phyloP scores from a whole-genome alignment of 2,113 vertebrate genomes.

The Vimba vimba region DNA sequence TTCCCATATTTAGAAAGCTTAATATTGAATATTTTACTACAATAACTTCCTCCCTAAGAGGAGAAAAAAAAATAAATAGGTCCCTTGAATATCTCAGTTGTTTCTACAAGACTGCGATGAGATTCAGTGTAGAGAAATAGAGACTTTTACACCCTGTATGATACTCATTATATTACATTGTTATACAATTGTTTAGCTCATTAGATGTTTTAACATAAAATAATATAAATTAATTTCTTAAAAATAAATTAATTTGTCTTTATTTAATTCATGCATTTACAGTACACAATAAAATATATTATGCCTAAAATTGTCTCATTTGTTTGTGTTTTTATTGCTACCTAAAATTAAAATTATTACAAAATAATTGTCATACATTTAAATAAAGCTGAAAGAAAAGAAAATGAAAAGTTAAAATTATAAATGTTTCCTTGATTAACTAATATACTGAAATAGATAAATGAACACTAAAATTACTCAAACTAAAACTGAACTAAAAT shows the following conservation, averaged over 20 bases:
- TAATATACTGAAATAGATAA: too few relatives aligned
- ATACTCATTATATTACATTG: too few relatives aligned
- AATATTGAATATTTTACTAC: neutral
- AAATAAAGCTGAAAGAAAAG: neutral
- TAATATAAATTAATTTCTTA: neutral
- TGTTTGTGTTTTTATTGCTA: neutral
- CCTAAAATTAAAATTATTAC: neutral
- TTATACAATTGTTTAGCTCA: neutral
- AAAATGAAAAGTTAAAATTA: neutral
- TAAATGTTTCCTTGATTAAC: too few relatives aligned
- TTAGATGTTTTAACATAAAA: neutral
- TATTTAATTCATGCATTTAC: neutral
- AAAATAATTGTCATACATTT: neutral
- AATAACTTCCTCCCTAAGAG: neutral
- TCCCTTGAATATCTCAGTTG: neutral
- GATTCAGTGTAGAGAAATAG: neutral
- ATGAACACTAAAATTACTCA: neutral
- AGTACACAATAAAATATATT: neutral
- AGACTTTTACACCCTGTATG: neutral
- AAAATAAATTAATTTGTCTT: neutral
- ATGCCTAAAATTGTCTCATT: neutral
- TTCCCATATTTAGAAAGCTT: neutral
- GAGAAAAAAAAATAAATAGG: neutral
- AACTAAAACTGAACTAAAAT: neutral
- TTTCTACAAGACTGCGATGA: neutral